Evolutionary conservation across 2,888 invertebrate genomes (phyloP).

Genomic region (Hoplodrina blanda): DNA sequence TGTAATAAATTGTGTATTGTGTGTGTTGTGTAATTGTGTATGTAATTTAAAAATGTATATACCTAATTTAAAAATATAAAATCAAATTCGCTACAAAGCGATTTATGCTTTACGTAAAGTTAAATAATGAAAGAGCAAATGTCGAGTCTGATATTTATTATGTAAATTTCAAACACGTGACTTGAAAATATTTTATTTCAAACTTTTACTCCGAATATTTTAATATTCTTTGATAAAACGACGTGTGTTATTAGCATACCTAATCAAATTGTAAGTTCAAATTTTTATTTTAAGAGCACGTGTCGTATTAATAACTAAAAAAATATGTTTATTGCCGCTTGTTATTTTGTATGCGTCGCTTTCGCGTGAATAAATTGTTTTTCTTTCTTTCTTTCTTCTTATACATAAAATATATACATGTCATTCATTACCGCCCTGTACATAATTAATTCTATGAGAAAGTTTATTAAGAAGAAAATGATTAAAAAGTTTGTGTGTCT

Average conservation of each 20-base stretch:
- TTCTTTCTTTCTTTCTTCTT: too few relatives aligned
- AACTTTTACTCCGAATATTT: neutral
- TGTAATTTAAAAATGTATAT: too few relatives aligned
- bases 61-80: neutral
- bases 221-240: neutral
- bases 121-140: slow-evolving; percentile 32
- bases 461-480: neutral
- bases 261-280: neutral
- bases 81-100: slow-evolving; percentile 12
- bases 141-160: slow-evolving; percentile 18
- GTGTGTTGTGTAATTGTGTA: too few relatives aligned
- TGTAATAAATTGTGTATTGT: too few relatives aligned
- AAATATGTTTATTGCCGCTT: too few relatives aligned
- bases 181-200: slow-evolving; percentile 1
- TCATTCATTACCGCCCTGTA: neutral
- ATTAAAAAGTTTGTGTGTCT: neutral
- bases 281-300: neutral
- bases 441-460: neutral
- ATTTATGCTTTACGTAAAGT: slow-evolving; percentile 7
- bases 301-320: too few relatives aligned
- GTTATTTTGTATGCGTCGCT: too few relatives aligned
- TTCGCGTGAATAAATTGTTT: too few relatives aligned
- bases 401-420: neutral
- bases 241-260: neutral
- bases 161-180: slow-evolving; percentile 30